These are phyloP conservation scores for Rhinopomastus cyanomelas DNA, from an alignment of 2,113 vertebrate genomes.

Conservation along the genomic window DNA sequence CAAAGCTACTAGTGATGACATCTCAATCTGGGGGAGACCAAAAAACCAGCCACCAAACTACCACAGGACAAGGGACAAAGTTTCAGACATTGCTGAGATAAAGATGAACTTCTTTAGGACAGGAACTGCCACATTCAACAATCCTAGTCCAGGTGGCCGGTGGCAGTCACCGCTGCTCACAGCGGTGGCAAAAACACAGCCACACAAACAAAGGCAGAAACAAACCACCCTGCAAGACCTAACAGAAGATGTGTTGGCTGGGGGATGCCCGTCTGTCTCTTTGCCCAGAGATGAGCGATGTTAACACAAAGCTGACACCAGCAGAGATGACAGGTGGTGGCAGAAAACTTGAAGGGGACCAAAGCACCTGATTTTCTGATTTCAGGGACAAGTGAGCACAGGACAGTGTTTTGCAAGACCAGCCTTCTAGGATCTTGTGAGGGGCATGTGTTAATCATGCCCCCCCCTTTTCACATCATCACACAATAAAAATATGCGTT, in stretches of 20 bases:
- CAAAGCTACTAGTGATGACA: not conserved
- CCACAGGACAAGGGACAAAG: not conserved
- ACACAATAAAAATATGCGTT: not conserved
- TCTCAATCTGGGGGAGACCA: not conserved
- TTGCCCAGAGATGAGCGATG: not conserved
- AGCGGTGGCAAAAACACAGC: not conserved
- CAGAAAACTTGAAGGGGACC: not conserved
- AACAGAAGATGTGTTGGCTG: not conserved
- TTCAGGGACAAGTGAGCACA: not conserved
- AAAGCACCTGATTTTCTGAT: not conserved
- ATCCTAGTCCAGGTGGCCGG: not conserved
- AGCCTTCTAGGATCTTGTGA: not conserved
- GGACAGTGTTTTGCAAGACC: not conserved
- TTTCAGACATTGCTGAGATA: not conserved
- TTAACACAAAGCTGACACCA: not conserved
- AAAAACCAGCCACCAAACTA: no score
- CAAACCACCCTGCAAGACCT: not conserved
- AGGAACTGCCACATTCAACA: not conserved
- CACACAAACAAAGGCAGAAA: not conserved
- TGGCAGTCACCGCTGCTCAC: not conserved
- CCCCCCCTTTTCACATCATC: not conserved
- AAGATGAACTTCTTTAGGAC: not conserved
- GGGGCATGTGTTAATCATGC: not conserved
- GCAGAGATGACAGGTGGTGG: not conserved
- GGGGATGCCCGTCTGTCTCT: not conserved